Conservation (phyloP, 2,113 vertebrate species). For the human region GRCh38 chr18:23140001-23140500, state of each 20-base stretch:
- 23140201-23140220: constrained; percentile 15
- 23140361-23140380: background rate
- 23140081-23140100: background rate
- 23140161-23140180: background rate
- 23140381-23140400: background rate
- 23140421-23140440: no score
- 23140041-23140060: background rate
- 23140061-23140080: background rate
- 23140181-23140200: background rate
- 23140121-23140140: background rate
- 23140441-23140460: no score
- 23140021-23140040: background rate
- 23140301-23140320: background rate
- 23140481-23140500: no score
- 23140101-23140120: background rate
- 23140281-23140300: background rate
- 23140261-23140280: background rate
- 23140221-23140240: constrained; percentile 3
- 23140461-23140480: no score
- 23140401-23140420: background rate
- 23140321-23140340: background rate
- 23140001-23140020: background rate
- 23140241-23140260: constrained; percentile 35
- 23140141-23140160: background rate
- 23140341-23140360: background rate